These are phyloP conservation scores for Aphidoletes aphidimyza DNA, from an alignment of 2,888 invertebrate genomes.

Conservation along the genomic window DNA sequence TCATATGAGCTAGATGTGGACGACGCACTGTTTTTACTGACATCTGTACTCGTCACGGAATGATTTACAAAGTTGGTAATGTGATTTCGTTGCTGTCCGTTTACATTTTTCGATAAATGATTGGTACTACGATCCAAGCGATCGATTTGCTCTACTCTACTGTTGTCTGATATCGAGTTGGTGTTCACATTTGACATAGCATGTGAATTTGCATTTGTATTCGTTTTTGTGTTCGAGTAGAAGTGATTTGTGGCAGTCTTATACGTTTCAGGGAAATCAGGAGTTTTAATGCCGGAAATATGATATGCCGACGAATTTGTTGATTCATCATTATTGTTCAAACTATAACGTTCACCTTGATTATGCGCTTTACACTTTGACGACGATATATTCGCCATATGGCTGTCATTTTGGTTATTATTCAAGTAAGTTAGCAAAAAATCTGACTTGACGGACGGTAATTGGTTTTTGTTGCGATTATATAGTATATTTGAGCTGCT, in stretches of 20 bases:
- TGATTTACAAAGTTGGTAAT: slow-evolving; percentile 47
- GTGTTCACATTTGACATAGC: slow-evolving; percentile 53
- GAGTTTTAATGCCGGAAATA: slow-evolving; percentile 55
- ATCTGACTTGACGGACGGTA: slow-evolving; percentile 62
- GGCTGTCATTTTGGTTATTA: slow-evolving; percentile 56
- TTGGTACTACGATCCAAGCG: neutral
- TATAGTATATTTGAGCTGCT: slow-evolving; percentile 58
- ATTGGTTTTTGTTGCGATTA: slow-evolving; percentile 54
- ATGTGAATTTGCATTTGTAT: slow-evolving; percentile 42
- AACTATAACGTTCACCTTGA: neutral
- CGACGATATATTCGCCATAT: slow-evolving; percentile 3
- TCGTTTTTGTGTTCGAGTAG: slow-evolving; percentile 55
- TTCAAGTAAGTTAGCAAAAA: slow-evolving; percentile 65
- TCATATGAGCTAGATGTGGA: slow-evolving; percentile 27
- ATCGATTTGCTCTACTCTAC: slow-evolving; percentile 2
- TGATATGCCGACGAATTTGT: slow-evolving; percentile 55
- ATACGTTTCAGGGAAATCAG: slow-evolving; percentile 56
- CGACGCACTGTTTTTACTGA: slow-evolving; percentile 6
- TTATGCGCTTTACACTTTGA: neutral
- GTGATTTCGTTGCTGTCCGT: slow-evolving; percentile 50
- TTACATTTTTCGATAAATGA: neutral
- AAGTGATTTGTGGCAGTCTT: slow-evolving; percentile 57
- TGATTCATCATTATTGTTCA: slow-evolving; percentile 55
- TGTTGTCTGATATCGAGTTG: neutral
- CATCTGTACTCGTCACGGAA: neutral